Evolutionary conservation across 2,888 invertebrate genomes (phyloP).

Genomic region (Agrenia bidenticulata): DNA sequence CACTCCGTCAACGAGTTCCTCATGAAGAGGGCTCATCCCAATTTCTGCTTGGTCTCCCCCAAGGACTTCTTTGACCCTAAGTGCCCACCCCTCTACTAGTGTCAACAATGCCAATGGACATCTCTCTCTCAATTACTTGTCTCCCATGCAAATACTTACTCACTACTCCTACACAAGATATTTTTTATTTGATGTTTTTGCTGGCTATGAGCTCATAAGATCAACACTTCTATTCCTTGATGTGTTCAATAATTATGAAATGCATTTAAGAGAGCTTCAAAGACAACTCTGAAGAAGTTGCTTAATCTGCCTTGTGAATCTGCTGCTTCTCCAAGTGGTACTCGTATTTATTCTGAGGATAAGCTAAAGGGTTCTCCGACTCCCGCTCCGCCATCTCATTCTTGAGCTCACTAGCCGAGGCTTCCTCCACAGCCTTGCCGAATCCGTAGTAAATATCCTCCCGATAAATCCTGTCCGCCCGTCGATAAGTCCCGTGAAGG

Average conservation of each 20-base stretch:
- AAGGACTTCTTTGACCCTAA: constrained; percentile 43
- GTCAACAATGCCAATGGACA: background rate
- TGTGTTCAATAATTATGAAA: too few relatives aligned
- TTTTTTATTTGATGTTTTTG: too few relatives aligned
- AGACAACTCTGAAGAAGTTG: too few relatives aligned
- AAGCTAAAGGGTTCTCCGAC: constrained; percentile 60
- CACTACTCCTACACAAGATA: too few relatives aligned
- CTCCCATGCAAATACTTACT: too few relatives aligned
- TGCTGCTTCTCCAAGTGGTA: constrained; percentile 53
- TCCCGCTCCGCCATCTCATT: constrained; percentile 58
- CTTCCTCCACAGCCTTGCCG: constrained; percentile 61
- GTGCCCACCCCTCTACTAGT: constrained; percentile 47
- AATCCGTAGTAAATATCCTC: constrained; percentile 68
- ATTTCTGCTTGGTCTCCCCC: constrained; percentile 40
- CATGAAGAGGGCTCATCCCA: constrained; percentile 31
- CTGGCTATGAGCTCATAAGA: too few relatives aligned
- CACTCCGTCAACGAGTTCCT: constrained; percentile 43
- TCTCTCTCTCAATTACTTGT: too few relatives aligned
- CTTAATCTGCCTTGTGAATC: background rate
- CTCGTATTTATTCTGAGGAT: constrained; percentile 56
- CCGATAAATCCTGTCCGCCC: constrained; percentile 65
- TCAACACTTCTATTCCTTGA: too few relatives aligned
- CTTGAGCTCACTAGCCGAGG: constrained; percentile 60
- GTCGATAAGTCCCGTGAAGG: constrained; percentile 70
- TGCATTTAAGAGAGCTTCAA: too few relatives aligned